Percentiles rank a stretch among this genome's conserved stretches.
Evolutionary conservation across 2,888 invertebrate species (phyloP).

Genomic region (Allolobophora icterica): DNA sequence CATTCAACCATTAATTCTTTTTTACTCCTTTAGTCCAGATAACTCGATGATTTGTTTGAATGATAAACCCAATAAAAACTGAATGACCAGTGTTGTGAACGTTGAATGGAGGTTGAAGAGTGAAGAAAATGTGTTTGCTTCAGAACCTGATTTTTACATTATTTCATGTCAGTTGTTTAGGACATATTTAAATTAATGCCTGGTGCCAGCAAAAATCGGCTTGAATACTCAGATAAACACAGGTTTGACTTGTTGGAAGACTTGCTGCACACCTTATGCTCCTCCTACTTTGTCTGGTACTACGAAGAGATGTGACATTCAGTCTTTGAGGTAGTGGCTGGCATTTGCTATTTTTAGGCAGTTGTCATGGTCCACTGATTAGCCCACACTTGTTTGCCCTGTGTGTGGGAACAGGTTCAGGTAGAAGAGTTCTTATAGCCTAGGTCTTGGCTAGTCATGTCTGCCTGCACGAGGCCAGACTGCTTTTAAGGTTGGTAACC

Average conservation of each 20-base stretch:
- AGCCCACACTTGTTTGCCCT: neutral
- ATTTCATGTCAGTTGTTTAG: neutral
- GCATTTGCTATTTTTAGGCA: too few relatives aligned
- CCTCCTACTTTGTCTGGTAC: neutral
- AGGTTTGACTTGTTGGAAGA: neutral
- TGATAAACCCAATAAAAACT: neutral
- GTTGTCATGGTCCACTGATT: neutral
- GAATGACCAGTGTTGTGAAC: neutral
- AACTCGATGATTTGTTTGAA: neutral
- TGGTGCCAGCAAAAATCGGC: neutral
- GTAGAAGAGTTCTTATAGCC: neutral
- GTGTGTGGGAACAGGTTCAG: neutral
- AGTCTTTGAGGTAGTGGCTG: neutral
- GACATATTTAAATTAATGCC: neutral
- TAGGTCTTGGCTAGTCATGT: neutral
- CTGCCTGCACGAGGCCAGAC: neutral
- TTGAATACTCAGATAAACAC: neutral
- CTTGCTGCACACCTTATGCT: too few relatives aligned
- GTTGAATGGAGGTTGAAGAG: neutral
- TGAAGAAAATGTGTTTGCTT: neutral
- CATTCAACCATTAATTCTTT: neutral
- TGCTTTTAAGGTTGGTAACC: neutral
- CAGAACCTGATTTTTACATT: neutral
- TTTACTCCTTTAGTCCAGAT: neutral
- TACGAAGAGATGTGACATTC: neutral